Evolutionary conservation across 1,140 invertebrate species (phyloP).

Genomic region (Drosophila ercepeae): DNA sequence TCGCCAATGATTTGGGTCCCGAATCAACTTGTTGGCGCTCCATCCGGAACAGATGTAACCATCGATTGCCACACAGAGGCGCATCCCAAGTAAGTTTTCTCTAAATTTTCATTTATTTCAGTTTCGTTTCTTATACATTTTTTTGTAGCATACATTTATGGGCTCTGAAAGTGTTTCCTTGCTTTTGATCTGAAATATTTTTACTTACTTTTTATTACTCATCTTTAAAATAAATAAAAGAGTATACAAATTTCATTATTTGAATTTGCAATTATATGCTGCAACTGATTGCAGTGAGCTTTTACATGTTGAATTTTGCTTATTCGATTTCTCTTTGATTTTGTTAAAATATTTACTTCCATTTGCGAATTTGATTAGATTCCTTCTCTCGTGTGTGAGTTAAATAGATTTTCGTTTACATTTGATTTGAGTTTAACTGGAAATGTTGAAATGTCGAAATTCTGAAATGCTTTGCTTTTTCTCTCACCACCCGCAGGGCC

Average conservation of each 20-base stretch:
- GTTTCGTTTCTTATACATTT: constrained; percentile 11
- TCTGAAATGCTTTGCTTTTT: not conserved
- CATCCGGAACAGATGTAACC: constrained; percentile 93
- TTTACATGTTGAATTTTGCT: constrained; percentile 7
- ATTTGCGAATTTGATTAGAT: constrained; percentile 57
- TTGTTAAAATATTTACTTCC: constrained; percentile 61
- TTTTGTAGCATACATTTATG: constrained; percentile 30
- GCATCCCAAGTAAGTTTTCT: constrained; percentile 87
- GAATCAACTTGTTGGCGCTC: constrained; percentile 95
- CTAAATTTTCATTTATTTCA: constrained; percentile 6
- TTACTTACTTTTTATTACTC: not conserved
- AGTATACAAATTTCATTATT: not conserved
- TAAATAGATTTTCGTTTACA: constrained; percentile 38
- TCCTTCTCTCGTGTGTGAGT: constrained; percentile 15
- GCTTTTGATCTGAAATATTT: not conserved
- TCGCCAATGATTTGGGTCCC: constrained; percentile 95
- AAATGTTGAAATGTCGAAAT: constrained; percentile 18
- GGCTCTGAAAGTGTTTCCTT: not conserved
- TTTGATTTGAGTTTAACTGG: constrained; percentile 35
- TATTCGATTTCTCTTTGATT: constrained; percentile 44
- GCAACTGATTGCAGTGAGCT: constrained; percentile 27
- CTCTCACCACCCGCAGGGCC: constrained; percentile 86
- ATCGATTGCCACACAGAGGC: constrained; percentile 97
- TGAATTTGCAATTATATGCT: constrained; percentile 10
- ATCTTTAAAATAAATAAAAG: not conserved